phyloP scores from a whole-genome alignment of 2,797 vertebrate species.

The Columba guinea region DNA sequence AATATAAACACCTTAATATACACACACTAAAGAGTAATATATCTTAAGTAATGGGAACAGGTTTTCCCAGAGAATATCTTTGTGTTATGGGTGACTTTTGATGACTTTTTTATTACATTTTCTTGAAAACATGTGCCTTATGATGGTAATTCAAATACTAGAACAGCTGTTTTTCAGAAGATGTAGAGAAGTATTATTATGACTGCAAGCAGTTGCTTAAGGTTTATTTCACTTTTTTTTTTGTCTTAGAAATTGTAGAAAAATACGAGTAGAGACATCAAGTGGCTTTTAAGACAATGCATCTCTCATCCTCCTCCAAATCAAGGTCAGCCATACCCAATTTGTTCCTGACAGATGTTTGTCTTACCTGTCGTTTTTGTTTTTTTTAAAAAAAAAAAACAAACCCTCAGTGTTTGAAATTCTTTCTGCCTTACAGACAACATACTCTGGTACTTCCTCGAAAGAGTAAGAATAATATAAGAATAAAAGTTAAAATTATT shows the following conservation, averaged over 20 bases:
- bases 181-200: neutral
- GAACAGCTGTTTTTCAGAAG: conserved; percentile 31
- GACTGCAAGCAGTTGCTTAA: neutral
- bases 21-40: neutral
- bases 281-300: neutral
- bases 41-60: conserved; percentile 26
- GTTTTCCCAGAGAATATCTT: conserved; percentile 45
- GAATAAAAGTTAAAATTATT: neutral
- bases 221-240: neutral
- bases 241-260: neutral
- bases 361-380: neutral
- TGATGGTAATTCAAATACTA: conserved; percentile 36
- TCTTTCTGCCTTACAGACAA: neutral
- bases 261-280: neutral
- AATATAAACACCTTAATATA: conserved; percentile 10
- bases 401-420: neutral
- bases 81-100: conserved; percentile 6
- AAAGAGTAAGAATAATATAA: neutral
- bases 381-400: neutral
- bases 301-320: neutral
- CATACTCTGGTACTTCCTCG: neutral
- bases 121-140: conserved; percentile 30
- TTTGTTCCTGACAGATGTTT: neutral
- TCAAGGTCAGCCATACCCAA: neutral
- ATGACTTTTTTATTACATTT: conserved; percentile 25